Percentiles rank a stretch among this genome's conserved stretches.
Evolutionary conservation across 2,113 vertebrate genomes (phyloP).

Genomic region (Halcyon senegalensis): DNA sequence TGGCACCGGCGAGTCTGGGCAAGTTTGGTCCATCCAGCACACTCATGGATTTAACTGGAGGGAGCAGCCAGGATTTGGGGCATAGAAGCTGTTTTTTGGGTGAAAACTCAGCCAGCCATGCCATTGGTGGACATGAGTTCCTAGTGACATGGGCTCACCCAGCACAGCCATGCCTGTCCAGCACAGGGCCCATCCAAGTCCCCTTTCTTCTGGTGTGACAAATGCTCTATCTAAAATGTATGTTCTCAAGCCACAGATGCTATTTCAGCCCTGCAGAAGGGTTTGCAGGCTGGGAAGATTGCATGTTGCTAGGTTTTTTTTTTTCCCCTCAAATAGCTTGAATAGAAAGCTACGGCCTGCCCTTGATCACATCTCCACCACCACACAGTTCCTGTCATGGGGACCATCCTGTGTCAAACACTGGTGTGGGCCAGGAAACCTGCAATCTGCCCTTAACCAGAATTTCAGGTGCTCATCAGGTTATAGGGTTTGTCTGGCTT

Average conservation of each 20-base stretch:
- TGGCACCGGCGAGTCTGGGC: neutral
- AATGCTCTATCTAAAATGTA: accelerated
- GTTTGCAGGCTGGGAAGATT: neutral
- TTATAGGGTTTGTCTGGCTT: neutral
- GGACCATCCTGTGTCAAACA: neutral
- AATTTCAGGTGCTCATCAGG: neutral
- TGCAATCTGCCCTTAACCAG: neutral
- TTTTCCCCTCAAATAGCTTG: neutral
- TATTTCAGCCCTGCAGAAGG: neutral
- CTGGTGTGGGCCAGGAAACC: neutral
- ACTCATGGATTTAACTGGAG: neutral
- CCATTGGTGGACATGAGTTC: neutral
- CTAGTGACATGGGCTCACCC: neutral
- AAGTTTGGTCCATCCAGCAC: neutral
- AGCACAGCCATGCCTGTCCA: neutral
- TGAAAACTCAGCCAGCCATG: neutral
- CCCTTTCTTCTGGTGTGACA: neutral
- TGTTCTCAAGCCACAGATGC: neutral
- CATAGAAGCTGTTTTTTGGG: neutral
- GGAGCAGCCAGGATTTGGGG: neutral
- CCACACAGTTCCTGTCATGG: neutral
- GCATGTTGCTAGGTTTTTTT: neutral
- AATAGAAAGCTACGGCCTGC: neutral
- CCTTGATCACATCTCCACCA: neutral
- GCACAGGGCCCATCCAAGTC: neutral